phyloP scores from a whole-genome alignment of 1,140 invertebrate species.

The Lamellibrachia luymesi region DNA sequence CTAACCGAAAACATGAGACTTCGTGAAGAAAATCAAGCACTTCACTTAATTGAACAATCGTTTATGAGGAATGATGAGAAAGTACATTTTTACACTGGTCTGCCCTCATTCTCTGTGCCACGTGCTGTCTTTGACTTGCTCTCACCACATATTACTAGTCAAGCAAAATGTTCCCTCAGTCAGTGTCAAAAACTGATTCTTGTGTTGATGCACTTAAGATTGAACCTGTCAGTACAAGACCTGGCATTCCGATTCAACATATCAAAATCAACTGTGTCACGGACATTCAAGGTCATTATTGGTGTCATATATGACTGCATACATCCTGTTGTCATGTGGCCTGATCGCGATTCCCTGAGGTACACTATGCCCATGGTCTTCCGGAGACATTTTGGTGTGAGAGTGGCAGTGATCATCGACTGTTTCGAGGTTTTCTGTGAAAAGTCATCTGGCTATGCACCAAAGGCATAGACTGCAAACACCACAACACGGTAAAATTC shows the following conservation, averaged over 20 bases:
- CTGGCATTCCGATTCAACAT: conserved; percentile 24
- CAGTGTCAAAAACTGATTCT: background rate
- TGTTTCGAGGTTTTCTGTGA: conserved; percentile 21
- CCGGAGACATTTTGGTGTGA: conserved; percentile 27
- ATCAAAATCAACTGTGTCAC: conserved; percentile 21
- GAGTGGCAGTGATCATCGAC: conserved; percentile 26
- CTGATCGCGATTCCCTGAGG: conserved; percentile 26
- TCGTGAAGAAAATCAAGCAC: background rate
- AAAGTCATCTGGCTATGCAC: background rate
- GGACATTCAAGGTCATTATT: conserved; percentile 26
- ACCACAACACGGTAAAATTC: conserved; percentile 23
- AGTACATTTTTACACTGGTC: background rate
- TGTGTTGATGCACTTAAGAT: background rate
- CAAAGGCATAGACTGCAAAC: conserved; percentile 17
- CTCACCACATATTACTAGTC: background rate
- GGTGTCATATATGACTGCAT: conserved; percentile 23
- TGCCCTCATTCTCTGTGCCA: background rate
- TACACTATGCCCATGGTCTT: conserved; percentile 32
- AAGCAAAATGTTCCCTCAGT: background rate
- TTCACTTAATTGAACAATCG: background rate
- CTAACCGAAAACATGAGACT: background rate
- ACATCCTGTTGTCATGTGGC: conserved; percentile 29
- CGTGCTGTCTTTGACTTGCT: background rate
- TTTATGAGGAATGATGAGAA: background rate
- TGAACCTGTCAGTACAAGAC: conserved; percentile 11